phyloP scores from a whole-genome alignment of 2,113 vertebrate genomes.

The Amphiprion ocellaris region DNA sequence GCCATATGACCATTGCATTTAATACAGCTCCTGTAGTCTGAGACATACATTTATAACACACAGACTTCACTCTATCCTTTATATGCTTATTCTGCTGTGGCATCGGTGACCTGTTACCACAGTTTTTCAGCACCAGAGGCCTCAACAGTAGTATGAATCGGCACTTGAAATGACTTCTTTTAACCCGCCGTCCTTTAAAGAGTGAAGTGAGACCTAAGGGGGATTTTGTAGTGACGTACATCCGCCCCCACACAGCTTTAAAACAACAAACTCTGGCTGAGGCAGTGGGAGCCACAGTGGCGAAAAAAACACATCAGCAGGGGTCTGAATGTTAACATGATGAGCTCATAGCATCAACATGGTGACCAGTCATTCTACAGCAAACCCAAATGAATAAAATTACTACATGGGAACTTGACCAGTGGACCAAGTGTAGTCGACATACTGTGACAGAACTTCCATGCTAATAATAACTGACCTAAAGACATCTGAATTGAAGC shows the following conservation, averaged over 20 bases:
- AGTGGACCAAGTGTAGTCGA: too few species aligned
- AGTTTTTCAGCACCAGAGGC: not conserved
- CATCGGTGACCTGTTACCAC: not conserved
- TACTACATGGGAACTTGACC: not conserved
- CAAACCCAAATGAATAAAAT: slow-evolving; percentile 2
- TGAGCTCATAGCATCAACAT: slow-evolving; percentile 55
- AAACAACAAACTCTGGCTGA: slow-evolving; percentile 67
- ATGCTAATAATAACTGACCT: too few species aligned
- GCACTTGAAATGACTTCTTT: not conserved
- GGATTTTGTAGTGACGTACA: slow-evolving; percentile 56
- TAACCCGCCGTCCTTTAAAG: not conserved
- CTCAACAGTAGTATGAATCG: not conserved
- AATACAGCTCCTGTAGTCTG: too few species aligned
- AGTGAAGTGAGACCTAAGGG: slow-evolving; percentile 37
- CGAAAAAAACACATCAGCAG: slow-evolving; percentile 55
- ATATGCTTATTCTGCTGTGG: not conserved
- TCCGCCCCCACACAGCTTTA: slow-evolving; percentile 52
- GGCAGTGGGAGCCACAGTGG: slow-evolving; percentile 35
- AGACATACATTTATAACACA: too few species aligned
- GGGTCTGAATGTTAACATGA: slow-evolving; percentile 44
- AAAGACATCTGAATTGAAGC: not conserved
- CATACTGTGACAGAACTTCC: too few species aligned
- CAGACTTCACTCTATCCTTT: not conserved
- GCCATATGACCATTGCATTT: too few species aligned
- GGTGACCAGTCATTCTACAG: slow-evolving; percentile 32